Evolutionary conservation across 2,888 invertebrate species (phyloP), one percentile per base, ranked within the genome.

Genomic region (Conops quadrifasciatus): DNA sequence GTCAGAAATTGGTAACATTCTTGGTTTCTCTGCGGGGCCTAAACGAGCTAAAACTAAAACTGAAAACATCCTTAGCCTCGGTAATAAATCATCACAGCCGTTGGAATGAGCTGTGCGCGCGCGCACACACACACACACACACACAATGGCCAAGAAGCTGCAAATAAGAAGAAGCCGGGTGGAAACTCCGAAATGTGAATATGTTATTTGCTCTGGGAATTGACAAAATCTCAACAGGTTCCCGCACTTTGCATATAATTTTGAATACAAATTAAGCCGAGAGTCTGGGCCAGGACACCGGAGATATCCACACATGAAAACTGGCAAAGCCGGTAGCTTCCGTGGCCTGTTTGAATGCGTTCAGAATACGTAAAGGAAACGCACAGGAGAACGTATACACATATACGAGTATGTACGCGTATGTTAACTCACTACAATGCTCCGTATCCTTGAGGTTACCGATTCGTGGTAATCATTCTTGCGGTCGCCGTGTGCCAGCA

Each of bases 161-260:
- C 49, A 1, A 49, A 49, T n/a, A n/a, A n/a, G 49, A 19, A 5
- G 4, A 49, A 19, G 19, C 1, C 16, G 49, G 49, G 51, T 63
- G 62, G 64, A 26, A 71, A 53, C 51, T 24, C 28, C 43, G 36
- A 75, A 74, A 76, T 77, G 76, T 80, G 79, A 81, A 81, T 83
- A 83, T 80, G 78, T 82, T 80, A 82, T 83, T 84, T 83, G 85
- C 83, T 84, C 77, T 76, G 85, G 84, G 84, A 85, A 84, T 85
- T 85, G 82, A 77, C 79, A 81, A 80, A 79, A 84, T 84, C 84
- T 84, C 84, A 84, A 84, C 84, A 84, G 84, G 84, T 84, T 84
- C 84, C 81, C 81, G 84, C 84, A 84, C 84, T 84, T 84, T 77
- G 75, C 77, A 77, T 77, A 67, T 30, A 49, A 53, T 53, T 65